Evolutionary conservation across 92 coral and sea anemone genomes (phyloP).

Genomic region (Diadumene lineata): DNA sequence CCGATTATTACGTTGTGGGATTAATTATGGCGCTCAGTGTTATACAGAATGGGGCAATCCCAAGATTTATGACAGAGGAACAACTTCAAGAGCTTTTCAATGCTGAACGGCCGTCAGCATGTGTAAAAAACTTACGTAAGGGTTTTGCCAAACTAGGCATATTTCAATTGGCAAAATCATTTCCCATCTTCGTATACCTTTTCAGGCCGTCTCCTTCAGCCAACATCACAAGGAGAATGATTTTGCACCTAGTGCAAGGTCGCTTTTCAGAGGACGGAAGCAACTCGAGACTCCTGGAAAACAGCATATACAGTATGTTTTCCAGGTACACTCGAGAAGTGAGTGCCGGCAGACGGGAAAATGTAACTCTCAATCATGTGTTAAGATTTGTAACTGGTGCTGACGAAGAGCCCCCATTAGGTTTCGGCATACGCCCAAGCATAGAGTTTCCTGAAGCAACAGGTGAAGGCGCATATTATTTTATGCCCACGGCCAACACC

Average conservation of each 20-base stretch:
- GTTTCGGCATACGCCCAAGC: slow-evolving; percentile 38
- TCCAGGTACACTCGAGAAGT: slow-evolving; percentile 36
- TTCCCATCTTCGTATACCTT: slow-evolving; percentile 45
- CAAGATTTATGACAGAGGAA: slow-evolving; percentile 53
- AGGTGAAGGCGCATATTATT: slow-evolving; percentile 24
- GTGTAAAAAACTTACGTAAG: slow-evolving; percentile 29
- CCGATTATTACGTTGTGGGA: slow-evolving; percentile 52
- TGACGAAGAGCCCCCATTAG: slow-evolving; percentile 55
- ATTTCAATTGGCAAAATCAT: slow-evolving; percentile 45
- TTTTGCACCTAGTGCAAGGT: slow-evolving; percentile 22
- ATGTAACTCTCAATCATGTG: slow-evolving; percentile 35
- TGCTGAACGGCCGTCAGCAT: slow-evolving; percentile 15
- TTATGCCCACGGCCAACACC: slow-evolving; percentile 48
- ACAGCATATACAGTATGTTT: slow-evolving; percentile 30
- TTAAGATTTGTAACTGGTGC: slow-evolving; percentile 52
- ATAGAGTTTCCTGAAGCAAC: slow-evolving; percentile 30
- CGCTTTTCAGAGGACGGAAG: slow-evolving; percentile 44
- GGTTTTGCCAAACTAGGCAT: slow-evolving; percentile 48
- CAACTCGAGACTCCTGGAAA: slow-evolving; percentile 33
- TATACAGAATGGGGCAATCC: slow-evolving; percentile 66
- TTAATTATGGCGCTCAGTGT: slow-evolving; percentile 64
- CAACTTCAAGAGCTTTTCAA: slow-evolving; percentile 51
- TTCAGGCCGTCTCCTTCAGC: slow-evolving; percentile 33
- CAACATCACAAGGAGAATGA: slow-evolving; percentile 34
- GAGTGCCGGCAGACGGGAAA: slow-evolving; percentile 40